Percentiles rank a stretch among this genome's conserved stretches.
Conservation (phyloP, 2,888 invertebrate genomes). For the Andricus curvator region DNA sequence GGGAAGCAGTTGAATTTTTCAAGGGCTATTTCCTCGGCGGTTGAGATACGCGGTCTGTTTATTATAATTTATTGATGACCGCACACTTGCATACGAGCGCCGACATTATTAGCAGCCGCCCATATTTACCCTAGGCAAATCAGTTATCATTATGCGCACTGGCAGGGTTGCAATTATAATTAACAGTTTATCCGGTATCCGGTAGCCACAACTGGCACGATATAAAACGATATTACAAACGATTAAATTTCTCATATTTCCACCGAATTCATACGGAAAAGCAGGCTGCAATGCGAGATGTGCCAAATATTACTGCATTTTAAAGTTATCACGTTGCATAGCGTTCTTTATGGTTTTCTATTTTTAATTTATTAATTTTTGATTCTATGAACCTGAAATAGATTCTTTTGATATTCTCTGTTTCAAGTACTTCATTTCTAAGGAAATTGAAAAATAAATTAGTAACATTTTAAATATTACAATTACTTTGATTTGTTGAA, state of each 20-base stretch:
- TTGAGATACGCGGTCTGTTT: conserved; percentile 51
- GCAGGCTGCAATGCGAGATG: background rate
- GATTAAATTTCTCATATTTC: conserved; percentile 33
- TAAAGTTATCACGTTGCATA: background rate
- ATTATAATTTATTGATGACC: conserved; percentile 67
- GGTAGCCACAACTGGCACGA: conserved; percentile 44
- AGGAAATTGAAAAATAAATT: too few species aligned
- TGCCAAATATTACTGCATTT: conserved; percentile 3
- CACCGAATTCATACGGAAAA: background rate
- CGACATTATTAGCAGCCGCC: conserved; percentile 53
- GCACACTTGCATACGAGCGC: conserved; percentile 60
- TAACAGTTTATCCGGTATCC: conserved; percentile 65
- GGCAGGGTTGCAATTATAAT: conserved; percentile 66
- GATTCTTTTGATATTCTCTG: too few species aligned
- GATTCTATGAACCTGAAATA: background rate
- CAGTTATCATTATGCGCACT: conserved; percentile 66
- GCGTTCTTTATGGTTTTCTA: background rate
- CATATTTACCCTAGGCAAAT: conserved; percentile 61
- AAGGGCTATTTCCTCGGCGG: conserved; percentile 30
- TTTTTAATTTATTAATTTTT: background rate
- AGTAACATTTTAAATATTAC: too few species aligned
- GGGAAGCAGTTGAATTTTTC: conserved; percentile 34
- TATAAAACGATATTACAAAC: conserved; percentile 44
- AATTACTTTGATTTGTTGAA: too few species aligned
- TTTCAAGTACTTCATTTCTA: too few species aligned